Evolutionary conservation across 2,797 vertebrate genomes (phyloP).

Genomic region (Mus caroli): DNA sequence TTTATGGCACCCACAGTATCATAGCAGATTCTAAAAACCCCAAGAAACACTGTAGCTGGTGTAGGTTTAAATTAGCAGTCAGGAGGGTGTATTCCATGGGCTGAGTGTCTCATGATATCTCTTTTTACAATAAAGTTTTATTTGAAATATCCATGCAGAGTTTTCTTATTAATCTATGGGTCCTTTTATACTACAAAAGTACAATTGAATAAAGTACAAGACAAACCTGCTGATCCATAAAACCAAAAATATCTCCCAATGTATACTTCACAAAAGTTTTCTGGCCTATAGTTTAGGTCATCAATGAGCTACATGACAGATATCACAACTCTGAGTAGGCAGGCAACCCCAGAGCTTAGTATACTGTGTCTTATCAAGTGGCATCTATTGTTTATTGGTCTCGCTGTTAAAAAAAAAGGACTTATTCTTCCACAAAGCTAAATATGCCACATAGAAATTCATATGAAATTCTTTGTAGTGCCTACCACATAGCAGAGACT

Average conservation of each 20-base stretch:
- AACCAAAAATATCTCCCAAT: neutral
- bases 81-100: neutral
- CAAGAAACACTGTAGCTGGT: neutral
- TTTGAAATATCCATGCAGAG: neutral
- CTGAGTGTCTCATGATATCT: neutral
- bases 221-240: neutral
- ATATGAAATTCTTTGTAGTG: neutral
- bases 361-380: neutral
- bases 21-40: neutral
- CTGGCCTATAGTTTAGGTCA: neutral
- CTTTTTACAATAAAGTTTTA: conserved; percentile 34
- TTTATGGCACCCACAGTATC: neutral
- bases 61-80: neutral
- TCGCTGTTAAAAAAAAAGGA: neutral
- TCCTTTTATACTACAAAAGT: neutral
- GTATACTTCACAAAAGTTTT: neutral
- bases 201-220: neutral
- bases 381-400: neutral
- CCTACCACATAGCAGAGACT: neutral
- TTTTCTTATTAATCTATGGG: neutral
- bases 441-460: neutral
- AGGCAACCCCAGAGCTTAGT: neutral
- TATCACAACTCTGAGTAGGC: neutral
- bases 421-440: neutral
- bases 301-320: neutral